Conservation (phyloP, 1,140 invertebrate species). For the Bombus pyrosoma region DNA sequence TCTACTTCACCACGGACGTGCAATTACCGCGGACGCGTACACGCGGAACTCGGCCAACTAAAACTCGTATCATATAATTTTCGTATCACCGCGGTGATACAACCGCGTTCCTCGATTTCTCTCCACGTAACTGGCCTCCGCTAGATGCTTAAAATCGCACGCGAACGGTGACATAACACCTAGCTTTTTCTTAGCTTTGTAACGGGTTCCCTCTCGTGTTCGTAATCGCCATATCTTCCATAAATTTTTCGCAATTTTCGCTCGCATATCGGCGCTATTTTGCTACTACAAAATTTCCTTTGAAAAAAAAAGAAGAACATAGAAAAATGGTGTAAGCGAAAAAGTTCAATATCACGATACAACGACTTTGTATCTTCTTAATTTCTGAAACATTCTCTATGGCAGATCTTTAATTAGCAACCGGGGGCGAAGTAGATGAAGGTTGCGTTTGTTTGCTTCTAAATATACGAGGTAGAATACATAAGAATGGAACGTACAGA, state of each 20-base stretch:
- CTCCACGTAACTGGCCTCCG: conserved; percentile 29
- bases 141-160: conserved; percentile 31
- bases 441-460: neutral
- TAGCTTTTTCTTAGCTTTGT: neutral
- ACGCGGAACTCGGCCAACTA: conserved; percentile 21
- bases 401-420: neutral
- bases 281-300: neutral
- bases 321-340: neutral
- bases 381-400: neutral
- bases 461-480: neutral
- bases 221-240: conserved; percentile 6
- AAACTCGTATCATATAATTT: conserved; percentile 40
- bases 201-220: conserved; percentile 8
- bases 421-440: neutral
- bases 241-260: neutral
- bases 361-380: neutral
- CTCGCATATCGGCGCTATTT: neutral
- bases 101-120: conserved; percentile 44
- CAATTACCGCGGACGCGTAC: conserved; percentile 18
- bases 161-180: conserved; percentile 34
- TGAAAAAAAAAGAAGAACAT: no score
- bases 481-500: neutral
- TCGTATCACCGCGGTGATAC: conserved; percentile 39
- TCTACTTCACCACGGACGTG: neutral
- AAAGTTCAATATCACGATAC: neutral